Evolutionary conservation across 2,888 invertebrate genomes (phyloP).

Genomic region (Andrena marginata): DNA sequence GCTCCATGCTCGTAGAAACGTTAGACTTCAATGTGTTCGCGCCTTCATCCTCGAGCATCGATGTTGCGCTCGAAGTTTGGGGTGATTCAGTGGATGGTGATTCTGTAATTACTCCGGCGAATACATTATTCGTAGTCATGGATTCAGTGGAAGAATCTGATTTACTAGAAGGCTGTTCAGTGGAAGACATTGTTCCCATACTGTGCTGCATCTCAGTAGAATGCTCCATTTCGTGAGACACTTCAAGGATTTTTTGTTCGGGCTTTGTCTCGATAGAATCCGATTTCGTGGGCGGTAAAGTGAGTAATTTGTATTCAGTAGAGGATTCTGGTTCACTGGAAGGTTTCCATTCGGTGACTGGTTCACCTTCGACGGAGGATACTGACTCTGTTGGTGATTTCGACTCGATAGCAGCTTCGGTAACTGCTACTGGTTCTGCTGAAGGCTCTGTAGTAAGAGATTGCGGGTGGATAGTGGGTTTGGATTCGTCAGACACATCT

Average conservation of each 20-base stretch:
- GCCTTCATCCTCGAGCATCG: slow-evolving; percentile 47
- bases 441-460: slow-evolving; percentile 70
- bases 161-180: slow-evolving; percentile 69
- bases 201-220: slow-evolving; percentile 60
- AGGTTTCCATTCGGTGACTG: slow-evolving; percentile 72
- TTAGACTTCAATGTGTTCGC: not conserved
- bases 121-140: slow-evolving; percentile 65
- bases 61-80: slow-evolving; percentile 61
- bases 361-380: slow-evolving; percentile 70
- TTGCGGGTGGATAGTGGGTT: slow-evolving; percentile 74
- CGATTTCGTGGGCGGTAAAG: slow-evolving; percentile 58
- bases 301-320: slow-evolving; percentile 58
- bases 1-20: slow-evolving; percentile 11
- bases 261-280: slow-evolving; percentile 70
- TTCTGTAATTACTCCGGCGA: slow-evolving; percentile 68
- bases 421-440: slow-evolving; percentile 60
- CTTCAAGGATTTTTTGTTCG: slow-evolving; percentile 64
- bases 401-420: slow-evolving; percentile 54
- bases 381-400: slow-evolving; percentile 64
- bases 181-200: slow-evolving; percentile 72
- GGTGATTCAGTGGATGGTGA: slow-evolving; percentile 19
- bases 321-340: slow-evolving; percentile 73
- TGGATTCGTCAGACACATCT: slow-evolving; percentile 59
- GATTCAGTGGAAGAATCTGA: slow-evolving; percentile 46
- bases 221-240: slow-evolving; percentile 56